Conservation (phyloP, 2,888 invertebrate species). For the Micoletzkya japonica region DNA sequence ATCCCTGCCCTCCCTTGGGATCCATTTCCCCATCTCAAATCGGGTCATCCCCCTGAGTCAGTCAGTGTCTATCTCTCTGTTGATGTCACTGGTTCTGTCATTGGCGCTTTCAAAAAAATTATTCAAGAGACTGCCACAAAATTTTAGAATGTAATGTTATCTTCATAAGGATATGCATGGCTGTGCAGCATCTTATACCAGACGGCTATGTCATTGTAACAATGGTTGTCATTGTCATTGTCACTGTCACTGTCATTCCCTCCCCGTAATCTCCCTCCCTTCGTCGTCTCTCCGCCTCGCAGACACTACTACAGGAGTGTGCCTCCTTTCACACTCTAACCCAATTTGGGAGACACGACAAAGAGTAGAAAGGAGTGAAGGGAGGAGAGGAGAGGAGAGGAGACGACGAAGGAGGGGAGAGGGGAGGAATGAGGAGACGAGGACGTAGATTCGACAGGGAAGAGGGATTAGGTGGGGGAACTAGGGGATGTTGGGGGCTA, state of each 20-base stretch:
- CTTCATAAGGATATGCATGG: too few species aligned
- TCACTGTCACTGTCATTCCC: neutral
- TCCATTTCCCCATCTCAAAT: neutral
- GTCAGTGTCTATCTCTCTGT: too few species aligned
- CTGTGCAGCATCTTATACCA: neutral
- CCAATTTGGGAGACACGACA: constrained; percentile 16
- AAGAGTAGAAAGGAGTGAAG: constrained; percentile 27
- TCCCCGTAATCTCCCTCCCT: too few species aligned
- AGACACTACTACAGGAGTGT: neutral
- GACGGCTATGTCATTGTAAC: neutral
- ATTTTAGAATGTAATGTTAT: too few species aligned
- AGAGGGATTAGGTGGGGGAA: constrained; percentile 26
- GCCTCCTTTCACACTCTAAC: neutral
- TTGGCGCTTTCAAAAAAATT: too few species aligned
- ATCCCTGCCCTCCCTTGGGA: neutral
- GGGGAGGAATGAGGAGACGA: constrained; percentile 8
- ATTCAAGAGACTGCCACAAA: too few species aligned
- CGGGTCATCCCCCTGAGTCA: too few species aligned
- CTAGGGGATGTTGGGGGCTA: constrained; percentile 5
- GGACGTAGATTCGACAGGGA: neutral
- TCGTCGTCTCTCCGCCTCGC: too few species aligned
- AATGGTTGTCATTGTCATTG: neutral
- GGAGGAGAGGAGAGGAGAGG: constrained; percentile 12
- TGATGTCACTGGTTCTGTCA: too few species aligned
- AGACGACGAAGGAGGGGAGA: constrained; percentile 11